Evolutionary conservation across 2,113 vertebrate species (phyloP).

Genomic region (Ophiodon elongatus): DNA sequence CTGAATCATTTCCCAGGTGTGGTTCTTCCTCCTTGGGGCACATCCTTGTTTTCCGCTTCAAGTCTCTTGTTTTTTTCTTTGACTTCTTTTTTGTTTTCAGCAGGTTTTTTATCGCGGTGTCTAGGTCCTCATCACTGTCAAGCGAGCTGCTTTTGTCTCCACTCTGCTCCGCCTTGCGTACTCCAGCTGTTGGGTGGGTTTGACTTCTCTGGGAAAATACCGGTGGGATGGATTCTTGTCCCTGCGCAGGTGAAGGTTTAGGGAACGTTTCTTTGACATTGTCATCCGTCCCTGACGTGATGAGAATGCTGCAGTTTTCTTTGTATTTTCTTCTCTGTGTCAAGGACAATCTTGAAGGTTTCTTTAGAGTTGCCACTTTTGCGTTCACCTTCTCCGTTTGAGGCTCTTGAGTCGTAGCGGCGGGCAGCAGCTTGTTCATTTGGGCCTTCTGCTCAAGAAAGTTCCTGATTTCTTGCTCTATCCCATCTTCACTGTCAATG

Average conservation of each 20-base stretch:
- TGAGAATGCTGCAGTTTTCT: constrained; percentile 33
- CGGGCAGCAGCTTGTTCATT: constrained; percentile 77
- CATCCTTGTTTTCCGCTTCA: constrained; percentile 83
- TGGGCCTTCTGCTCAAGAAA: constrained; percentile 94
- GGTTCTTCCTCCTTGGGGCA: constrained; percentile 76
- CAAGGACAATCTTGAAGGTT: constrained; percentile 75
- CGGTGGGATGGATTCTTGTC: constrained; percentile 39
- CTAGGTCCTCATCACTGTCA: constrained; percentile 96
- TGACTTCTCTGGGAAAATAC: constrained; percentile 28
- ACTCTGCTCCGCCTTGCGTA: constrained; percentile 67
- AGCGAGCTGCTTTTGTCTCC: constrained; percentile 96
- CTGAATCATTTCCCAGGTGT: constrained; percentile 50
- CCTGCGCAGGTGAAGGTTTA: constrained; percentile 42
- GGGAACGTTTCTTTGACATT: constrained; percentile 31
- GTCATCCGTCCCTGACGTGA: constrained; percentile 27
- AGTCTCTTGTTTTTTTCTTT: constrained; percentile 87
- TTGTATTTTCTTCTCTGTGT: constrained; percentile 81
- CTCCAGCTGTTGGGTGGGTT: constrained; percentile 9
- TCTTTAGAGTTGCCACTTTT: constrained; percentile 61
- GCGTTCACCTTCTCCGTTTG: constrained; percentile 52
- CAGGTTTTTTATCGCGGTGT: constrained; percentile 94
- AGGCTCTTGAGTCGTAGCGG: constrained; percentile 22
- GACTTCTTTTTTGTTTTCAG: constrained; percentile 91
- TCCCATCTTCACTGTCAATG: constrained; percentile 94
- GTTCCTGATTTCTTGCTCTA: constrained; percentile 93